Evolutionary conservation across 1,140 invertebrate species (phyloP), one percentile per base, ranked within the genome.

Genomic region (Tribolium castaneum): DNA sequence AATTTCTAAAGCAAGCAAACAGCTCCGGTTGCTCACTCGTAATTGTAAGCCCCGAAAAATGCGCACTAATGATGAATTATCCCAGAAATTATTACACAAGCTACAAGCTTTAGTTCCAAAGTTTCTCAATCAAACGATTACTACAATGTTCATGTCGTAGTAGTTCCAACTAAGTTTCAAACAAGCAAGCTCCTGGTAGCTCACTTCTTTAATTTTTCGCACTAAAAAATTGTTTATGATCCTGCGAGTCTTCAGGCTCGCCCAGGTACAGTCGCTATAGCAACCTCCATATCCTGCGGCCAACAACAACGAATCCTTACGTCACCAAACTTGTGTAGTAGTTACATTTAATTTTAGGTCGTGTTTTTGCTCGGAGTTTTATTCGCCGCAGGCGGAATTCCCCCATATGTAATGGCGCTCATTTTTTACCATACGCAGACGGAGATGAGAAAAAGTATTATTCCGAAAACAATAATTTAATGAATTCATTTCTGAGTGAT

Each of bases 261-360:
- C 73, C 52, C 73, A 75, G 73, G 52, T 75, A 62, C 22, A 75
- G 79, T 80, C 39, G 71, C 73, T 70, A 80, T 80, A 71, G 79
- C 14, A 75, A 80, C 25, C 25, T 5, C 76, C 19, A 78, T 77
- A 49, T 78, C 79, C 79, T 75, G 72, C 79, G 72, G 79, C 76
- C 51, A 80, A 75, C 76, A 78, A 78, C 79, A 78, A 80, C 59
- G 71, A 80, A 78, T 50, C 79, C 70, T 80, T 77, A 75, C 79
- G 75, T 70, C 79, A 77, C 74, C 79, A 80, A 80, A 73, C 70
- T 80, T 80, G 22, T 50, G 70, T 56, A 77, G 71, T 78, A 62
- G 56, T 62, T 62, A 59, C 77, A 78, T 75, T 80, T 78, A 80
- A 78, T 80, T 80, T 78, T 78, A 71, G 76, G 72, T 70, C 39